Evolutionary conservation across 2,888 invertebrate species (phyloP), one percentile per base, ranked within the genome.

Genomic region (Cheilosia vulpina): DNA sequence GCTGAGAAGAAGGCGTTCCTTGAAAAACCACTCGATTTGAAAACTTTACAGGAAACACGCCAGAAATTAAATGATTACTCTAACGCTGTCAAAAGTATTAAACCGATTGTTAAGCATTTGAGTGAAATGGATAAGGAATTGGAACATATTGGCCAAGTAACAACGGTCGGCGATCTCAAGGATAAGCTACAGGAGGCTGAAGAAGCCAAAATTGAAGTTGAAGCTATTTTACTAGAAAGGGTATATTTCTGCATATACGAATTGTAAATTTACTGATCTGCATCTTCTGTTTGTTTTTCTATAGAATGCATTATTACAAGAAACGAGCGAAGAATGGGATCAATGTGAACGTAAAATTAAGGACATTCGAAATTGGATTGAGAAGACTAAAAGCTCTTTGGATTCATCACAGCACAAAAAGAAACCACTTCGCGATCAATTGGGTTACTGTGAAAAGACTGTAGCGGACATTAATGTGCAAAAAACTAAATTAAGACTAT

Each of bases 261-360:
- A 27, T 1, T 27, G 27, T 4, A 6, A 27, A 27, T 6, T 27
- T 27, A 7, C 5, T 27, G 27, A 27, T 27, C 27, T 50, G 24
- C 3, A 2, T 52, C 15, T 41, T 66, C 38, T 4, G 19, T 63
- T 21, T 41, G 27, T 5, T 5, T 50, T 27, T 3, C 57, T 50
- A 53, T 92, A 97, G 97, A 96, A 96, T 91, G 96, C 97, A 57
- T 93, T 97, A 88, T 94, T 98, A 81, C 97, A 97, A 94, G 98
- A 98, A 93, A 95, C 97, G 68, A 96, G 96, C 60, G 98, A 98
- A 91, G 98, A 98, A 93, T 98, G 98, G 97, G 98, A 98, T 91
- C 97, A 98, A 92, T 98, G 98, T 93, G 98, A 98, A 92, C 96
- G 95, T 92, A 98, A 98, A 92, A 94, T 98, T 92, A 96, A 97